These are phyloP conservation scores for Tridacna crocea DNA, from an alignment of 2,888 invertebrate genomes.

Conservation along the genomic window DNA sequence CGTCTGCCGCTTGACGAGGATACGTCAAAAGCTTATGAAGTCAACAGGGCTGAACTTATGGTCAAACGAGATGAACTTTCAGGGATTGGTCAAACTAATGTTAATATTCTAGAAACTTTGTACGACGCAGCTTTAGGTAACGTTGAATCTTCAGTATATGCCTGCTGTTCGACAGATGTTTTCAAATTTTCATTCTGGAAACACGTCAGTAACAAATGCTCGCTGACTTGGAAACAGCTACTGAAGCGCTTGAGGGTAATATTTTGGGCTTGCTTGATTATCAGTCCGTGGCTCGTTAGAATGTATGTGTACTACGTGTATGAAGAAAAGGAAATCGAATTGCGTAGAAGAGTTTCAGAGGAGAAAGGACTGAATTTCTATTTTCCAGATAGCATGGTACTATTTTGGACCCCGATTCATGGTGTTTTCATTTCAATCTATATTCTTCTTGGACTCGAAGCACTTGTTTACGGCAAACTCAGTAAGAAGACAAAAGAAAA, in stretches of 20 bases:
- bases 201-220: background rate
- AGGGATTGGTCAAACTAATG: too few species aligned
- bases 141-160: background rate
- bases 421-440: constrained; percentile 64
- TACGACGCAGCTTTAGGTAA: background rate
- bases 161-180: background rate
- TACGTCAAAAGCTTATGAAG: too few species aligned
- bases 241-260: constrained; percentile 34
- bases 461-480: constrained; percentile 67
- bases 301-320: background rate
- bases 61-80: too few species aligned
- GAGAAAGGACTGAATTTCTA: background rate
- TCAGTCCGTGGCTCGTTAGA: background rate
- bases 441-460: constrained; percentile 71
- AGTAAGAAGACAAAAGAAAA: constrained; percentile 62
- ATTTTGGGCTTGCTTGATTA: background rate
- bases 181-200: background rate
- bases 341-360: background rate
- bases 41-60: too few species aligned
- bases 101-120: background rate
- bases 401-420: background rate
- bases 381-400: background rate
- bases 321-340: background rate
- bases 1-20: too few species aligned
- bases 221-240: background rate